Percentiles rank a stretch among this genome's conserved stretches.
These are phyloP conservation scores for Drosophila subobscura DNA, from an alignment of 1,140 invertebrate genomes.

Conservation along the genomic window DNA sequence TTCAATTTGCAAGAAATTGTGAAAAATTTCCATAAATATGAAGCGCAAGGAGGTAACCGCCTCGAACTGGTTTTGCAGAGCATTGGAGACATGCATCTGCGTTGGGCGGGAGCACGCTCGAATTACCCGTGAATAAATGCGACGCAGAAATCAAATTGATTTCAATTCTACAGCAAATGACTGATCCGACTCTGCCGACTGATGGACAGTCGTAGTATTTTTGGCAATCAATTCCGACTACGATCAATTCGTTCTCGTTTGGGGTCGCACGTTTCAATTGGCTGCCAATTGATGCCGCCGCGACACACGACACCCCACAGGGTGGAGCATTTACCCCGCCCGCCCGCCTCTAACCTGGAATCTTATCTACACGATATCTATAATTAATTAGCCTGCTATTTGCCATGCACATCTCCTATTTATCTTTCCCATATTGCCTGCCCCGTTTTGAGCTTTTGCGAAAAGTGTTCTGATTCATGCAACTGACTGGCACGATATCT, in stretches of 20 bases:
- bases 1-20: conserved; percentile 23
- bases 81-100: conserved; percentile 35
- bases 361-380: conserved; percentile 56
- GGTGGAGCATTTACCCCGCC: not conserved
- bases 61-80: conserved; percentile 52
- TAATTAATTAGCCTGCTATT: conserved; percentile 60
- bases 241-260: conserved; percentile 27
- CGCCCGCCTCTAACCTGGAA: conserved; percentile 1
- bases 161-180: conserved; percentile 64
- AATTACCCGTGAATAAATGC: conserved; percentile 68
- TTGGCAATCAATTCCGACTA: conserved; percentile 63
- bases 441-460: conserved; percentile 12
- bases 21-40: conserved; percentile 64
- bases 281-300: conserved; percentile 43
- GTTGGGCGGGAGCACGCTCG: conserved; percentile 58
- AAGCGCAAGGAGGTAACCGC: conserved; percentile 45
- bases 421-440: conserved; percentile 44
- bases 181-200: conserved; percentile 16
- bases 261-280: conserved; percentile 66
- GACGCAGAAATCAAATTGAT: conserved; percentile 72
- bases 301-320: conserved; percentile 4
- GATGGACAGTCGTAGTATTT: conserved; percentile 33
- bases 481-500: not conserved
- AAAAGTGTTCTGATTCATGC: conserved; percentile 24
- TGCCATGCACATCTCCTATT: conserved; percentile 28